Conservation (phyloP, 2,797 vertebrate genomes). For the Phalloptychus januarius region DNA sequence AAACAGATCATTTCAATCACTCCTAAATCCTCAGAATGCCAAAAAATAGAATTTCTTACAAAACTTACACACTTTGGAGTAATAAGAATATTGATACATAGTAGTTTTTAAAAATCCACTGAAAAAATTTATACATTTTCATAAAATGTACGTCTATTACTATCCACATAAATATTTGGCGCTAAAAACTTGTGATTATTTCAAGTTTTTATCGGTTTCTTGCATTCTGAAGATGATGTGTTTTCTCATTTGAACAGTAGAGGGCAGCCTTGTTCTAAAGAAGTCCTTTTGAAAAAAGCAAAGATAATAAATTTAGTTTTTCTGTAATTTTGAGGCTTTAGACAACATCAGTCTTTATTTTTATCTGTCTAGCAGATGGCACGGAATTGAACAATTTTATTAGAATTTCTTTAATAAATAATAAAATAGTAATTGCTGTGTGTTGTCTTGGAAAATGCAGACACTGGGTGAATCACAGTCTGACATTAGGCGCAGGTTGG, state of each 20-base stretch:
- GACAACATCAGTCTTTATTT: neutral
- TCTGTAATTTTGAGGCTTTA: neutral
- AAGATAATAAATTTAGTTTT: neutral
- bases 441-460: neutral
- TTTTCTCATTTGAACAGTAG: constrained; percentile 29
- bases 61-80: neutral
- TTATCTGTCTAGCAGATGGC: neutral
- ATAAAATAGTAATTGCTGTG: neutral
- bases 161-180: neutral
- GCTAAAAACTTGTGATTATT: neutral
- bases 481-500: constrained; percentile 1
- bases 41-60: neutral
- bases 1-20: neutral
- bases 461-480: neutral
- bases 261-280: constrained; percentile 41
- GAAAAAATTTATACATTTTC: neutral
- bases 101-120: neutral
- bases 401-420: neutral
- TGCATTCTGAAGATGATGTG: neutral
- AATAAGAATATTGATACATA: neutral
- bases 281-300: neutral
- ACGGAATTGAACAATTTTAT: neutral
- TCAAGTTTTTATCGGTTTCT: neutral
- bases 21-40: neutral
- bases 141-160: neutral